Conservation (phyloP, 2,797 vertebrate genomes). For the Notolepis coatsorum region DNA sequence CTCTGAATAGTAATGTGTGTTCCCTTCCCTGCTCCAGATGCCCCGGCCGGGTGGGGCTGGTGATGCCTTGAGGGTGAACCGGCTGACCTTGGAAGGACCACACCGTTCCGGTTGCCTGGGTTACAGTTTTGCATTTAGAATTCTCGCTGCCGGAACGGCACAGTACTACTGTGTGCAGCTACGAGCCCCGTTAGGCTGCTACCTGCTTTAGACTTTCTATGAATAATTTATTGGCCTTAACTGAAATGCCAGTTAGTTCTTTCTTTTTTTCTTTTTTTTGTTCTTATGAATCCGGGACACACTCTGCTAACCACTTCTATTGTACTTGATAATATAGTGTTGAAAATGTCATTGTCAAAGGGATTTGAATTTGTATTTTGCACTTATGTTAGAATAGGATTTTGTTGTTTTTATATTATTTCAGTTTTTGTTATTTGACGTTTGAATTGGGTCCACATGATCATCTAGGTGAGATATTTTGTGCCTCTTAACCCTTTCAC, state of each 20-base stretch:
- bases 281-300: constrained; percentile 31
- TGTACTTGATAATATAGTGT: too few species aligned
- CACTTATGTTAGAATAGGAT: background rate
- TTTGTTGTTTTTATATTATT: background rate
- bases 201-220: constrained; percentile 55
- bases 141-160: constrained; percentile 20
- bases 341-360: constrained; percentile 19
- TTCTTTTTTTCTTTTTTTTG: too few species aligned
- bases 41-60: constrained; percentile 31
- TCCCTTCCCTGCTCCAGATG: constrained; percentile 26
- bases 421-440: background rate
- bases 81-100: constrained; percentile 55
- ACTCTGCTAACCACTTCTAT: background rate
- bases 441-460: constrained; percentile 9
- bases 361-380: constrained; percentile 17
- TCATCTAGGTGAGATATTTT: background rate
- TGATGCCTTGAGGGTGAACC: constrained; percentile 37
- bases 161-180: constrained; percentile 32
- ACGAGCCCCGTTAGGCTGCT: constrained; percentile 29
- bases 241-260: constrained; percentile 32
- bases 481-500: too few species aligned
- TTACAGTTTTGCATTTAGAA: constrained; percentile 57
- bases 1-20: constrained; percentile 22
- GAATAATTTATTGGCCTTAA: constrained; percentile 59
- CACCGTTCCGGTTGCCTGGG: constrained; percentile 30